Conservation (phyloP, 1,140 invertebrate genomes). For the Habropoda laboriosa region DNA sequence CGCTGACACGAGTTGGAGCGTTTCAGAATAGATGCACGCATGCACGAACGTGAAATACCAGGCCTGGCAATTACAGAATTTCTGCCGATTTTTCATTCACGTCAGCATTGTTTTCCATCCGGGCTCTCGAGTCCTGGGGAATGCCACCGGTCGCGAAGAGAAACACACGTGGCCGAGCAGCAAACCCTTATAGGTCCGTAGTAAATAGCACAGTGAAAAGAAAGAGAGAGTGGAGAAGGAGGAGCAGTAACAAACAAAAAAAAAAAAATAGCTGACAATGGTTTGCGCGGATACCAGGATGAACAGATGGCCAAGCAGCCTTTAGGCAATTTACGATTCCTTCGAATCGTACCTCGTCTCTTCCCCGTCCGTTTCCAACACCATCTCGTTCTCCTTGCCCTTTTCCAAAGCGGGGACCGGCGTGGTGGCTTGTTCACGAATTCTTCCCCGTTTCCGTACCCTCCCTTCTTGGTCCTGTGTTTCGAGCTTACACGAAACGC, state of each 20-base stretch:
- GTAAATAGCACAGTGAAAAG: slow-evolving; percentile 30
- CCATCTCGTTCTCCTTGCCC: not conserved
- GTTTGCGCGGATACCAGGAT: slow-evolving; percentile 50
- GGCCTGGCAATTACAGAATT: slow-evolving; percentile 52
- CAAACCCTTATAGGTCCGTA: slow-evolving; percentile 29
- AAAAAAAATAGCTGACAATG: slow-evolving; percentile 55
- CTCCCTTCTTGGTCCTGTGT: not conserved
- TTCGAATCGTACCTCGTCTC: slow-evolving; percentile 53
- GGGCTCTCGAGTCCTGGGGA: not conserved
- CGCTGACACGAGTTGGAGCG: slow-evolving; percentile 34
- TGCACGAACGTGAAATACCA: slow-evolving; percentile 42
- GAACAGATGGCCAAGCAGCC: slow-evolving; percentile 49
- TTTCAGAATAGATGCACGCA: slow-evolving; percentile 24
- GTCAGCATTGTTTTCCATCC: slow-evolving; percentile 36
- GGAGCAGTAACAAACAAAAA: not conserved
- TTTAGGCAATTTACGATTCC: slow-evolving; percentile 69
- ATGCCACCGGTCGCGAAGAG: slow-evolving; percentile 11
- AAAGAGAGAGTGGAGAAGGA: too few species aligned
- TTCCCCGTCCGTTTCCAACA: not conserved
- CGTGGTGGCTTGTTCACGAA: slow-evolving; percentile 51
- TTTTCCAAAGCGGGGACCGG: slow-evolving; percentile 4
- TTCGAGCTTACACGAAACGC: slow-evolving; percentile 40
- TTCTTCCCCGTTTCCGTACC: slow-evolving; percentile 46
- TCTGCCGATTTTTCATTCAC: slow-evolving; percentile 39
- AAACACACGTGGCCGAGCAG: slow-evolving; percentile 20